phyloP scores from a whole-genome alignment of 2,888 invertebrate genomes.

The Cheilosia grossa region DNA sequence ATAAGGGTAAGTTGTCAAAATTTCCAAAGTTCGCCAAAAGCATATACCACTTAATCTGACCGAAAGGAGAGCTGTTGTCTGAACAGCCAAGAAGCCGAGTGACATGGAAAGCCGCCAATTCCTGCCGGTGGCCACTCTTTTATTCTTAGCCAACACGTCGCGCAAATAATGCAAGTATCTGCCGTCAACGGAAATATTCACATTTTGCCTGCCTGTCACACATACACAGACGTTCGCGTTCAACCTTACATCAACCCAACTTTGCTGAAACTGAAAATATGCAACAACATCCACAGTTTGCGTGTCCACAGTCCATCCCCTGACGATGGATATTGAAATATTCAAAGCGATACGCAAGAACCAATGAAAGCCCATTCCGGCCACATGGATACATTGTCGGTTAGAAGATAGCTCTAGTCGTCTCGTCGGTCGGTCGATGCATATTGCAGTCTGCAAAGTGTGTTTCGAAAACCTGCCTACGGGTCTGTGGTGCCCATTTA shows the following conservation, averaged over 20 bases:
- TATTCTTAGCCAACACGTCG: conserved; percentile 8
- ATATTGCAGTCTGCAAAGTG: neutral
- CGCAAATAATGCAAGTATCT: neutral
- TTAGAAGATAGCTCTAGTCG: neutral
- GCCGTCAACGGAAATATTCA: conserved; percentile 14
- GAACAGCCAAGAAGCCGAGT: neutral
- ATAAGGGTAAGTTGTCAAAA: no score
- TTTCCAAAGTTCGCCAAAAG: neutral
- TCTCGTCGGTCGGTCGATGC: neutral
- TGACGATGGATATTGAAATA: conserved; percentile 30
- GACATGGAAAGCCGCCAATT: conserved; percentile 7
- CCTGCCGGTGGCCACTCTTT: neutral
- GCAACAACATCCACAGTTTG: neutral
- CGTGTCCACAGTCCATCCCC: neutral
- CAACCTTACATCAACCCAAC: neutral
- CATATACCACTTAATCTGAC: neutral
- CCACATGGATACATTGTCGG: conserved; percentile 7
- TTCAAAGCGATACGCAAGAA: conserved; percentile 32
- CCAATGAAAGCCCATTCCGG: conserved; percentile 27
- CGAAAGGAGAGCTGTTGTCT: neutral
- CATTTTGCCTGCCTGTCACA: neutral
- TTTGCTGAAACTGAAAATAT: neutral
- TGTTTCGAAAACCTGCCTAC: neutral
- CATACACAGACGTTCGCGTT: neutral
- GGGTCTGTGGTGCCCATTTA: conserved; percentile 14